phyloP scores from a whole-genome alignment of 2,113 vertebrate species.

The Myxocyprinus asiaticus region DNA sequence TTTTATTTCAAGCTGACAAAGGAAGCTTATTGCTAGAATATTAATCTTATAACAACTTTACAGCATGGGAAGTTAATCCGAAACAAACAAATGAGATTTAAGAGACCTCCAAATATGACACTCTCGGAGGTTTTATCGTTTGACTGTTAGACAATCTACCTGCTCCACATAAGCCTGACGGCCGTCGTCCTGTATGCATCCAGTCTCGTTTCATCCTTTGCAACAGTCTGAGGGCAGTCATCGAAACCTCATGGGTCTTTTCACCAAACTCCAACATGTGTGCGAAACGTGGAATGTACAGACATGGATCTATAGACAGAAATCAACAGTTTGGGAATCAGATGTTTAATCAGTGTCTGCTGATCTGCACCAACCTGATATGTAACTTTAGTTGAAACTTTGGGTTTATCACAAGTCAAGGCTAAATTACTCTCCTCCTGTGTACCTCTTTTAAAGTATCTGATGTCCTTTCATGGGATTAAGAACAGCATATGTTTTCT shows the following conservation, averaged over 20 bases:
- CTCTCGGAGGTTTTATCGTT: no score
- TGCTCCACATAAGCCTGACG: slow-evolving; percentile 93
- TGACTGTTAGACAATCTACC: slow-evolving; percentile 65
- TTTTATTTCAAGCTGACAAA: slow-evolving; percentile 14
- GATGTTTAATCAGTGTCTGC: neutral
- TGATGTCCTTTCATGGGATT: neutral
- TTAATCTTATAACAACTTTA: neutral
- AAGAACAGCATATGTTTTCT: neutral
- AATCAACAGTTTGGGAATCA: neutral
- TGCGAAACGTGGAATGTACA: slow-evolving; percentile 96
- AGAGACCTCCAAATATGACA: no score
- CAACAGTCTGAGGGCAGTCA: slow-evolving; percentile 92
- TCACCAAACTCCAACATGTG: slow-evolving; percentile 94
- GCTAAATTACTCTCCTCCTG: neutral
- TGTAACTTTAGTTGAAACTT: neutral
- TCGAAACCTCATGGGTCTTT: slow-evolving; percentile 96
- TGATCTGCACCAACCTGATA: neutral
- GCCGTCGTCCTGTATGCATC: slow-evolving; percentile 96
- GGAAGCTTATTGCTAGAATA: neutral
- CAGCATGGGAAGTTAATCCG: no score
- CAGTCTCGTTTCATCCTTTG: slow-evolving; percentile 99
- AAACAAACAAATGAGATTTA: no score
- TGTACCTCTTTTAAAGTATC: neutral
- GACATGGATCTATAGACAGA: slow-evolving; percentile 83
- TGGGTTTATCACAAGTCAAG: neutral